Percentiles rank a stretch among this genome's conserved stretches.
phyloP scores from a whole-genome alignment of 2,888 invertebrate genomes.

The Dryadula phaetusa region DNA sequence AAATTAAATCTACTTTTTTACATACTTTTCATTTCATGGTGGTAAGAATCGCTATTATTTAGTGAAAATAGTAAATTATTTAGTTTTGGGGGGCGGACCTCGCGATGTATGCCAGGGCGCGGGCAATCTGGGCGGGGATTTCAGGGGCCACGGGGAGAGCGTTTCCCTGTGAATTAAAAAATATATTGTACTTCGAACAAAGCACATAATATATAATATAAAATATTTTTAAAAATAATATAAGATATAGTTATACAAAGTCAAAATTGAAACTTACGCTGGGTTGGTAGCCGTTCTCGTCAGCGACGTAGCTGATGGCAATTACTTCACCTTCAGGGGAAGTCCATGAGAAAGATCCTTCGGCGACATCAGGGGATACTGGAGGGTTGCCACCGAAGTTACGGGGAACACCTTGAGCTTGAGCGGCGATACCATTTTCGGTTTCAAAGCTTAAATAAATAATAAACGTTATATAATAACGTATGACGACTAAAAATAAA shows the following conservation, averaged over 20 bases:
- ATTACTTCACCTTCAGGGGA: constrained; percentile 86
- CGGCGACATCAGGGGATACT: constrained; percentile 64
- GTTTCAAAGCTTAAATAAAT: constrained; percentile 79
- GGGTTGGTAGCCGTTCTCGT: constrained; percentile 88
- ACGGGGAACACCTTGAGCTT: constrained; percentile 83
- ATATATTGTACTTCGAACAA: no score
- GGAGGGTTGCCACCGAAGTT: constrained; percentile 77
- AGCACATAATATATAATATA: no score
- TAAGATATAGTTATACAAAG: background rate
- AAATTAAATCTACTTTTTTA: constrained; percentile 44
- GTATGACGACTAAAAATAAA: background rate
- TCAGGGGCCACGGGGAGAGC: constrained; percentile 80
- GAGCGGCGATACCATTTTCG: constrained; percentile 86
- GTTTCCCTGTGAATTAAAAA: constrained; percentile 62
- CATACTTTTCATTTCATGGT: constrained; percentile 31
- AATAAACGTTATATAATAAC: background rate
- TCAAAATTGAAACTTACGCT: constrained; percentile 62
- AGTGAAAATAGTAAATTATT: constrained; percentile 26
- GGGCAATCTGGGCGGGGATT: constrained; percentile 77
- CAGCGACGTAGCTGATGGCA: constrained; percentile 85
- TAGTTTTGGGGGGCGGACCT: constrained; percentile 46
- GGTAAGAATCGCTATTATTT: constrained; percentile 40
- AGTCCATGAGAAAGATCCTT: constrained; percentile 82
- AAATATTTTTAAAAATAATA: background rate
- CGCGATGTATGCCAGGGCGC: constrained; percentile 66